A percentile compares a stretch with the other conserved stretches of the same genome.
These are phyloP conservation scores for Pycnonotus jocosus DNA, from an alignment of 2,113 vertebrate genomes.

Conservation along the genomic window DNA sequence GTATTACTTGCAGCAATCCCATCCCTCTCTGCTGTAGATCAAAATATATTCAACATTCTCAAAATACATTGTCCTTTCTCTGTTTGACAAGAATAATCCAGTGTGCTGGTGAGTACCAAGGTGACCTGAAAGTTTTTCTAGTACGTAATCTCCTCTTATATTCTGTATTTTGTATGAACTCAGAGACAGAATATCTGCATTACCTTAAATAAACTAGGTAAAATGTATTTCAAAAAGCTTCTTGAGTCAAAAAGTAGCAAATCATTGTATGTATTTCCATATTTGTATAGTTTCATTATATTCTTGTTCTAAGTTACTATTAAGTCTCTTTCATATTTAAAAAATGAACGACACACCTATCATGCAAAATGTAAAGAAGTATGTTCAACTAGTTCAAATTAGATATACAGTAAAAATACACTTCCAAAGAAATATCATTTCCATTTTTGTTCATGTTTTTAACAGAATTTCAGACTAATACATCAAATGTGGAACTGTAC, in stretches of 20 bases:
- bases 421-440: slow-evolving; percentile 69
- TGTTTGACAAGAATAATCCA: not conserved
- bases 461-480: slow-evolving; percentile 74
- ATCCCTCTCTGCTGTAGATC: not conserved
- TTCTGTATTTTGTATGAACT: not conserved
- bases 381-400: slow-evolving; percentile 62
- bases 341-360: slow-evolving; percentile 66
- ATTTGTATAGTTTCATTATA: slow-evolving; percentile 65
- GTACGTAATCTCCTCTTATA: not conserved
- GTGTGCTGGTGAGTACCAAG: not conserved
- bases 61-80: not conserved
- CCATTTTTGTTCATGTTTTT: slow-evolving; percentile 74
- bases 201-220: slow-evolving; percentile 42
- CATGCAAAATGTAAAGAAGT: slow-evolving; percentile 67
- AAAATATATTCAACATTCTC: not conserved
- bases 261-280: slow-evolving; percentile 66
- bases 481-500: slow-evolving; percentile 75
- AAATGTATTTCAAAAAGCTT: slow-evolving; percentile 63
- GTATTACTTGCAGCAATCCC: not conserved
- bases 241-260: slow-evolving; percentile 66
- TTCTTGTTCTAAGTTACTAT: slow-evolving; percentile 57
- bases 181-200: slow-evolving; percentile 39
- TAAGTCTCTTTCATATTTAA: slow-evolving; percentile 59
- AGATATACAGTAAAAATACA: slow-evolving; percentile 68
- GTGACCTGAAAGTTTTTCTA: not conserved